A percentile compares a stretch with the other conserved stretches of the same genome.
phyloP scores from a whole-genome alignment of 2,797 vertebrate genomes.

The Clarias fuscus region DNA sequence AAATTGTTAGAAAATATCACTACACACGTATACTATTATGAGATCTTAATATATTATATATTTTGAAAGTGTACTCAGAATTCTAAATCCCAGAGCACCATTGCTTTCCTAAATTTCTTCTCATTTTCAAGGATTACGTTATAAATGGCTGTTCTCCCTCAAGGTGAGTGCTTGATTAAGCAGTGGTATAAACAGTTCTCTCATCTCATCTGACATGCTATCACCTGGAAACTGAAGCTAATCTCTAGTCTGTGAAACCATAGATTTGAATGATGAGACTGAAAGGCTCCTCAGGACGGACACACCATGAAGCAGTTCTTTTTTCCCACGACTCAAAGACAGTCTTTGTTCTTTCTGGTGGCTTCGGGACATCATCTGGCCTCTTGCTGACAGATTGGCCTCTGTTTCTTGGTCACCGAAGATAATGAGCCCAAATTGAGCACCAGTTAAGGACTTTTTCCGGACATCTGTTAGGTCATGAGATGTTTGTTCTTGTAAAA shows the following conservation, averaged over 20 bases:
- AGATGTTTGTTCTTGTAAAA: background rate
- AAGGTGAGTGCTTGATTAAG: background rate
- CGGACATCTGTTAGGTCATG: background rate
- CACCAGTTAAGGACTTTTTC: background rate
- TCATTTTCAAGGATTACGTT: background rate
- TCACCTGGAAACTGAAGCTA: slow-evolving; percentile 10
- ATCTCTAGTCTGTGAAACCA: slow-evolving; percentile 7
- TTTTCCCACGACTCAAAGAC: slow-evolving; percentile 60
- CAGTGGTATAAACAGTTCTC: background rate
- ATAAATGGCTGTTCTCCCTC: background rate
- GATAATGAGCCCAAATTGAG: slow-evolving; percentile 17
- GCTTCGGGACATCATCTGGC: slow-evolving; percentile 72
- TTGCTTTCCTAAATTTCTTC: background rate
- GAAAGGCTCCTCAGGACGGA: background rate
- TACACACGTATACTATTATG: too few relatives aligned
- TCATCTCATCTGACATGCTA: background rate
- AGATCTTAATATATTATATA: background rate
- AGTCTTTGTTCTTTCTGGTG: slow-evolving; percentile 66
- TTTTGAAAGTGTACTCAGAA: background rate
- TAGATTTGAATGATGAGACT: slow-evolving; percentile 2
- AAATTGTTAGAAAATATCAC: background rate
- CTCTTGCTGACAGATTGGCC: slow-evolving; percentile 63
- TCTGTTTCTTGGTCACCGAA: slow-evolving; percentile 54
- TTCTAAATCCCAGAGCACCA: background rate
- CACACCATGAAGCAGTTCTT: slow-evolving; percentile 21